Evolutionary conservation across 2,113 vertebrate species (phyloP), one percentile per base, ranked within the genome.

Genomic region (Leiothrix lutea): DNA sequence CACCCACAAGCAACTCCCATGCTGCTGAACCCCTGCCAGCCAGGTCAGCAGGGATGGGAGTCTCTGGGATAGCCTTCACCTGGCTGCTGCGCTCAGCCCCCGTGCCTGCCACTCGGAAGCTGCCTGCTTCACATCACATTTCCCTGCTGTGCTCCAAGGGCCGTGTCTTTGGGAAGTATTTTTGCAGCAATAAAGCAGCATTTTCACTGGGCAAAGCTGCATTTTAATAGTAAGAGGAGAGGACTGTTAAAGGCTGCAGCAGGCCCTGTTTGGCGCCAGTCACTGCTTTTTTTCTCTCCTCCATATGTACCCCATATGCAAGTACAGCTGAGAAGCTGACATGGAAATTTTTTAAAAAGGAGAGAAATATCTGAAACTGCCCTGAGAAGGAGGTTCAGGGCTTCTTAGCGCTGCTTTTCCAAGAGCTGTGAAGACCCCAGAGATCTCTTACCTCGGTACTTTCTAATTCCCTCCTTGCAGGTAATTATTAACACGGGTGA

Each of bases 291-390:
- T 90, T 90, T 33, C 65, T 4, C 67, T 71, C 42, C 47, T 88
- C 93, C 95, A 96, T 96, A 96, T 96, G 93, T 64, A 95, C 51
- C 85, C 94, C 95, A 96, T 80, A 92, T 96, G 95, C 82, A 96
- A 94, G 56, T 57, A 78, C 71, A 90, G 88, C 85, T 90, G 94
- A 95, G 79, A 91, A 93, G 75, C 87, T 83, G 90, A 96, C 85
- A 92, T 2, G 58, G 81, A 94, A 64, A 14, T 31, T 47, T 80
- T 85, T 86, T 24, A 2, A 86, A 88, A n/a, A 70, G n/a, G 53
- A 90, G 61, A 83, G 56, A 73, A 84, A 78, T 3, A 14, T 74
- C 90, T 92, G 65, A 93, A 93, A 50, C 61, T 88, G 72, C 36
- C 45, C 60, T 35, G 40, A 70, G 33, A 92, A 80, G 18, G 47